Evolutionary conservation across 1,140 invertebrate species (phyloP), one percentile per base, ranked within the genome.

Genomic region (Cydia splendana): DNA sequence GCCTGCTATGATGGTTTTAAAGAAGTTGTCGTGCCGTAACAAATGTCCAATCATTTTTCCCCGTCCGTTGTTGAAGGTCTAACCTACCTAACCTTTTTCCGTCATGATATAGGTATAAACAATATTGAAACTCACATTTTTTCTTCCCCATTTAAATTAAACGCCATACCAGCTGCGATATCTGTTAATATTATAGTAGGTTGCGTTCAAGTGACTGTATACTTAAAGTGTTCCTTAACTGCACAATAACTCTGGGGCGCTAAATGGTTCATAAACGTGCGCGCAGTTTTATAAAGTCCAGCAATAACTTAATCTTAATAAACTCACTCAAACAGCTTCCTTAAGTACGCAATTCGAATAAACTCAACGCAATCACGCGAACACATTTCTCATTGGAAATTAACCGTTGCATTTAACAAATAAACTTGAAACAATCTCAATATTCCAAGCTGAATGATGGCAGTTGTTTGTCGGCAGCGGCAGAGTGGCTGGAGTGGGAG

Each of bases 401-500:
- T 45, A 71, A 71, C 15, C 67, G n/a, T 38, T 71, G 34, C 67
- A 71, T 71, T 71, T 42, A 69, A 42, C 65, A 42, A 71, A 71
- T 71, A 71, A 71, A 71, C 67, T 71, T 71, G 65, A 71, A 74
- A 74, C 73, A 51, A 48, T 53, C 73, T 74, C 73, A 74, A 74
- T 74, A 48, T 82, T 84, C 82, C 77, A 87, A 88, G 82, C 88
- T 90, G 88, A 91, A 85, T 88, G 90, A 91, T 89, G 89, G 87
- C 87, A 91, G 90, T 93, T 88, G 88, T 90, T 89, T 91, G 91
- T 91, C 83, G 88, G 84, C 90, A 91, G 91, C 89, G 88, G 79
- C 88, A 71, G 89, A 92, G 75, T 93, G 91, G 91, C 82, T 93
- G 79, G 89, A 93, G 79, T 93, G 91, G 91, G 90, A 93, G 78